phyloP scores from a whole-genome alignment of 2,113 vertebrate genomes.

The Ariopsis seemanni region DNA sequence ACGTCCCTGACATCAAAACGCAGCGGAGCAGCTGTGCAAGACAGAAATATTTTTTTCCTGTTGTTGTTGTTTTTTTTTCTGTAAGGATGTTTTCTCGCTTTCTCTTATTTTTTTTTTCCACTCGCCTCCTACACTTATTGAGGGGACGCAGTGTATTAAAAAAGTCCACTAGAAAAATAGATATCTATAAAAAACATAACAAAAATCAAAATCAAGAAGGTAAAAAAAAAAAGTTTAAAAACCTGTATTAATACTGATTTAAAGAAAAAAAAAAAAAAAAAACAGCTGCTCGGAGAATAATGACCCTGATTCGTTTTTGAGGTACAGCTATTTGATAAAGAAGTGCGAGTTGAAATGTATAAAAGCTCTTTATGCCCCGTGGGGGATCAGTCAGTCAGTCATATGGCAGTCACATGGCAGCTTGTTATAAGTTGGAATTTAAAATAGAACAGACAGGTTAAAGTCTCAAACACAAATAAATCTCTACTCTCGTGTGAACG shows the following conservation, averaged over 20 bases:
- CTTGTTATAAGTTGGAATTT: not conserved
- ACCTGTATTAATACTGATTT: not conserved
- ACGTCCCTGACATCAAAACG: constrained; percentile 72
- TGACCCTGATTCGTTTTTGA: not conserved
- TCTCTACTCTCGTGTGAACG: constrained; percentile 77
- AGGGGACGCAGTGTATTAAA: not conserved
- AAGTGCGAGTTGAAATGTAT: not conserved
- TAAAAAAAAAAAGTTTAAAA: not conserved
- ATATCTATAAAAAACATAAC: constrained; percentile 56
- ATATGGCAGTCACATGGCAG: not conserved
- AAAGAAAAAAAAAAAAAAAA: not conserved
- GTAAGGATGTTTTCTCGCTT: constrained; percentile 1
- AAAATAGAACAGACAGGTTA: not conserved
- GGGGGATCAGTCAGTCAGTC: not conserved
- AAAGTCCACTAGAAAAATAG: constrained; percentile 45
- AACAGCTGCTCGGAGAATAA: not conserved
- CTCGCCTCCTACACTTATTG: not conserved
- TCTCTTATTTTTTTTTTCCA: not conserved
- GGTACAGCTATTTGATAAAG: not conserved
- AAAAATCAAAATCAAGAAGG: not conserved
- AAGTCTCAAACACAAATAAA: no score
- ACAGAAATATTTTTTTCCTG: constrained; percentile 35
- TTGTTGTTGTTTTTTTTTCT: no score
- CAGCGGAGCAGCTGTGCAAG: constrained; percentile 70
- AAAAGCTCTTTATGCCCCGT: not conserved